phyloP scores from a whole-genome alignment of 2,113 vertebrate genomes.

The Epinephelus cyanopodus region DNA sequence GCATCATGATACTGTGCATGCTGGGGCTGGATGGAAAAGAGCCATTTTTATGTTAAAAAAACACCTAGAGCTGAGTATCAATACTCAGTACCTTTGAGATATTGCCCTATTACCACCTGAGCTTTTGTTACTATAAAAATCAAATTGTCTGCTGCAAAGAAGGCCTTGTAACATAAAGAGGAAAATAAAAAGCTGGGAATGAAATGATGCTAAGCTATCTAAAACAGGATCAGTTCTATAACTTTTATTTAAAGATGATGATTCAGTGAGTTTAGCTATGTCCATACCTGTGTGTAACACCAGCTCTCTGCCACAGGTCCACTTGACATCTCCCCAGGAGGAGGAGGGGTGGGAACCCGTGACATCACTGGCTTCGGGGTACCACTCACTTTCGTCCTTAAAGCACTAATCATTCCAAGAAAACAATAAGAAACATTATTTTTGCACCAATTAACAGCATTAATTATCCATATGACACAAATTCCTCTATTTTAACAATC shows the following conservation, averaged over 20 bases:
- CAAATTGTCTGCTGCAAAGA: neutral
- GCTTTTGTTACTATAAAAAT: no score
- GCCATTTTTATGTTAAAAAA: neutral
- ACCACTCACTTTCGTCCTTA: slow-evolving; percentile 73
- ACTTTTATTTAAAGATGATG: neutral
- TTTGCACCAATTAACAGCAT: slow-evolving; percentile 17
- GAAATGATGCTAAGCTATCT: neutral
- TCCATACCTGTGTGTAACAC: slow-evolving; percentile 98
- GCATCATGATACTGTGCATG: neutral
- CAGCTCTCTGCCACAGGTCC: slow-evolving; percentile 98
- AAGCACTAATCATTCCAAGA: slow-evolving; percentile 58
- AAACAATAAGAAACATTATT: slow-evolving; percentile 26
- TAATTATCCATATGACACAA: neutral
- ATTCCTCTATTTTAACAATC: neutral
- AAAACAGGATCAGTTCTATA: neutral
- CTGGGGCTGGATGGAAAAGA: neutral
- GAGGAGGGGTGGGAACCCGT: slow-evolving; percentile 93
- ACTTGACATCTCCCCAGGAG: slow-evolving; percentile 95
- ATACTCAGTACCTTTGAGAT: no score
- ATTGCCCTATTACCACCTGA: neutral
- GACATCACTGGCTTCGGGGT: slow-evolving; percentile 90
- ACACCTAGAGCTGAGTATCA: no score
- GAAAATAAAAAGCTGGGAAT: neutral
- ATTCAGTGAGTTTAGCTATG: slow-evolving; percentile 3
- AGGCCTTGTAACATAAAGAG: neutral